Evolutionary conservation across 2,797 vertebrate species (phyloP).

Genomic region (Thamnophis elegans): DNA sequence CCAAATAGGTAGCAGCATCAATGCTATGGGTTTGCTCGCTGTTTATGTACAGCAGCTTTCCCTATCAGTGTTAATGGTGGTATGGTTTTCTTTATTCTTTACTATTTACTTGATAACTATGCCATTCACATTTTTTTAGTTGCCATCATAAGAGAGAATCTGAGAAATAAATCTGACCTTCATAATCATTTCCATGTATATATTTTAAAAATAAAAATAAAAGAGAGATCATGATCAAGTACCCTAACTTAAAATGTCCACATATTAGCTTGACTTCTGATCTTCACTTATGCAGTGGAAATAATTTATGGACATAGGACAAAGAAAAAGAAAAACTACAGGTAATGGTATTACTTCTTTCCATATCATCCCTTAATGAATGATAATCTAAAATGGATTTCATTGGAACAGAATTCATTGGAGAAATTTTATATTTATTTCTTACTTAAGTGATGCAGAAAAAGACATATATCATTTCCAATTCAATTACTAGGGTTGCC

Average conservation of each 20-base stretch:
- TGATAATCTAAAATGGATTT: not conserved
- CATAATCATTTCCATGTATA: not conserved
- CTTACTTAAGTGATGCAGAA: not conserved
- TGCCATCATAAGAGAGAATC: not conserved
- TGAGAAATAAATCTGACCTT: not conserved
- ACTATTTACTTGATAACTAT: not conserved
- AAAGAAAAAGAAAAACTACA: not conserved
- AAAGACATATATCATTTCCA: not conserved
- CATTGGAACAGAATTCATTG: not conserved
- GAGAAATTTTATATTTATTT: not conserved
- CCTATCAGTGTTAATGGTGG: not conserved
- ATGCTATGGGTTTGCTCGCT: not conserved
- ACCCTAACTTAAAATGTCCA: not conserved
- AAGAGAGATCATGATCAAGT: not conserved
- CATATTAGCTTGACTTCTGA: not conserved
- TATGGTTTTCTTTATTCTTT: not conserved
- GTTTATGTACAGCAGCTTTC: not conserved
- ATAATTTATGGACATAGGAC: not conserved
- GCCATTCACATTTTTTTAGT: not conserved
- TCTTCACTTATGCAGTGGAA: not conserved
- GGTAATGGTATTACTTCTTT: not conserved
- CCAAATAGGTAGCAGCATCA: not conserved
- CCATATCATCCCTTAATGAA: not conserved
- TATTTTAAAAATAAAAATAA: not conserved
- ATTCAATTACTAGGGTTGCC: conserved; percentile 1